Conservation (phyloP, 2,113 vertebrate species). For the Butorides virescens region DNA sequence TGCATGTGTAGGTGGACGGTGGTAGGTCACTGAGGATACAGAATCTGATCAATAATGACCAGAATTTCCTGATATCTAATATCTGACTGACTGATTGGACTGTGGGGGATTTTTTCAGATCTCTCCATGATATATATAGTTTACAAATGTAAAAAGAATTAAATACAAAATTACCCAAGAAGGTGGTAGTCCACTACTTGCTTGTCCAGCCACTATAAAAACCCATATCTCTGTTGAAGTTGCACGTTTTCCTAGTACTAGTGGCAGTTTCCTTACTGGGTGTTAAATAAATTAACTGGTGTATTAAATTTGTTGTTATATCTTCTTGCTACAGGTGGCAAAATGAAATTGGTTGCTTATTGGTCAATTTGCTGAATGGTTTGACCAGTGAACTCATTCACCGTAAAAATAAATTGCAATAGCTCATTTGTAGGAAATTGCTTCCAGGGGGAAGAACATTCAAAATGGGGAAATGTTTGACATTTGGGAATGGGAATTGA, state of each 20-base stretch:
- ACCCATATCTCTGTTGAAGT: background rate
- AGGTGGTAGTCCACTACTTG: background rate
- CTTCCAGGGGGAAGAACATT: background rate
- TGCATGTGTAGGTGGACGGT: background rate
- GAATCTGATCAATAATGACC: background rate
- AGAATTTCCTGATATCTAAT: background rate
- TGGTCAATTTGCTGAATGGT: background rate
- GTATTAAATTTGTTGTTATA: background rate
- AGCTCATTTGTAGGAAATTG: background rate
- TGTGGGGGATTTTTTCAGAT: background rate
- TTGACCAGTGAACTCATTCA: background rate
- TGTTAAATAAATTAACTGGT: background rate
- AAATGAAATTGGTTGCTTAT: background rate
- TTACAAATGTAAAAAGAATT: background rate
- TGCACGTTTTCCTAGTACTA: background rate
- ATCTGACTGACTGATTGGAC: background rate
- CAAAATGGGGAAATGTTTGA: background rate
- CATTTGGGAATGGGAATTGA: too few relatives aligned
- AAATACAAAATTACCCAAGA: background rate
- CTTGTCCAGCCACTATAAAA: background rate
- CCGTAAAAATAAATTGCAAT: background rate
- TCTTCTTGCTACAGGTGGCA: background rate
- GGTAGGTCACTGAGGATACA: background rate
- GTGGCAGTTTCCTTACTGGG: background rate
- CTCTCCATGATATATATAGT: background rate